Base-by-base conservation (phyloP, 2,113 vertebrate genomes). In the Bubo blakistoni region DNA sequence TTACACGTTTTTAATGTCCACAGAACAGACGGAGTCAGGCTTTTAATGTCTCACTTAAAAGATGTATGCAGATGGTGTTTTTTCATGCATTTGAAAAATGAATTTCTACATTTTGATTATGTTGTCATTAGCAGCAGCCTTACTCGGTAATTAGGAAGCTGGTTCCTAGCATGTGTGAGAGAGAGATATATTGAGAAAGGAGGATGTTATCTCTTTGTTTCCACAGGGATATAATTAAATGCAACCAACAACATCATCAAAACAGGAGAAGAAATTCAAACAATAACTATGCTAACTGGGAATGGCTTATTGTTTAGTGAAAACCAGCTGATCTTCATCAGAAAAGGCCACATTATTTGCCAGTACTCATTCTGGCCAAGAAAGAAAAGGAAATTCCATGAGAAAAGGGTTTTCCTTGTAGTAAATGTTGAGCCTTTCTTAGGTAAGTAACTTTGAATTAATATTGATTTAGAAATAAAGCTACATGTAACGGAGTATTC, bases 91-190 rank as follows among this genome's bases (percentile, higher is more conserved):
- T 96, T 96, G 93, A 97, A 96, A 97, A 95, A 96, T 92, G 92
- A 95, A 95, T 96, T 97, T 96, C 90, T 96, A 95, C 95, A 93
- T 96, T 96, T 96, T 97, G 85, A 97, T 97, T 96, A 96, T 96
- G 96, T 97, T 97, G 89, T 96, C 87, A 94, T 97, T 97, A 97
- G 87, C 90, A 94, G 65, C 97, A 96, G 94, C 93, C 97, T 96
- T 90, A 81, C 96, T 96, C 16, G 9, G 94, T 96, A 96, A 96
- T 97, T 96, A 97, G 86, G 79, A 95, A 96, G 81, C 86, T 94
- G 88, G 61, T 93, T 97, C 70, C 76, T 95, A 90, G 84, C 76
- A 88, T 78, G 80, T 95, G 92, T 94, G 79, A 5, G 79, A 81
- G 88, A 83, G 94, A 94, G 92, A 94, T 79, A 90, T 81, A 92